Base-by-base conservation (phyloP, 1,140 invertebrate species). In the Daktulosphaira vitifoliae region DNA sequence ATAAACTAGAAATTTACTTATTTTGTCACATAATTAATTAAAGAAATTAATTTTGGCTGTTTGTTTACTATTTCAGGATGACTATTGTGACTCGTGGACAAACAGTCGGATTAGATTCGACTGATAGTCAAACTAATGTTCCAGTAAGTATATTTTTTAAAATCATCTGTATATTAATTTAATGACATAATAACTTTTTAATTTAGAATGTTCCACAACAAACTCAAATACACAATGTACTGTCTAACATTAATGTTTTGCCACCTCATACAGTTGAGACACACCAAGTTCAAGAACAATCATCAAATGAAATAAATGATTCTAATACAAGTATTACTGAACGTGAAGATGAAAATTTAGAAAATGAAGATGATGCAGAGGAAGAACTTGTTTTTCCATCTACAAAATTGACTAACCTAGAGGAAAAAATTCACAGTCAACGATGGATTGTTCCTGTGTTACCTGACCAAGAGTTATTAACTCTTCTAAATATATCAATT, bases 361-460 rank as follows among this genome's bases (percentile, higher is more conserved):
- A 2, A 16, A n/a, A 8, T n/a, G 54, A 66, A 25, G 33, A 66
- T 25, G 54, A 66, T 11, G 65, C 54, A 54, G 42, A 66, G 44
- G 52, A 68, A 42, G 48, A 68, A 48, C 18, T 65, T 9, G 26
- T 86, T 65, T 98, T 97, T 81, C 93, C 93, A 65, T 79, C 86
- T 71, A 81, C 83, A 51, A 92, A 95, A 76, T 78, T 97, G 71
- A 84, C 84, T 65, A 83, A 85, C 68, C 78, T 97, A 70, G 93
- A 95, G 79, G 92, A 96, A 76, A 97, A 97, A 83, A 95, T 98
- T 74, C 88, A 87, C 67, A 88, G 84, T 79, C 86, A 92, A 67
- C 81, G 93, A 72, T 98, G 95, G 95, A 91, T 98, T 54, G 93
- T 98, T 20, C 95, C 94, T 44, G 94, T 98, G 38, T 78, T 98